Conservation (phyloP, 2,888 invertebrate species). For the Aphidoletes aphidimyza region DNA sequence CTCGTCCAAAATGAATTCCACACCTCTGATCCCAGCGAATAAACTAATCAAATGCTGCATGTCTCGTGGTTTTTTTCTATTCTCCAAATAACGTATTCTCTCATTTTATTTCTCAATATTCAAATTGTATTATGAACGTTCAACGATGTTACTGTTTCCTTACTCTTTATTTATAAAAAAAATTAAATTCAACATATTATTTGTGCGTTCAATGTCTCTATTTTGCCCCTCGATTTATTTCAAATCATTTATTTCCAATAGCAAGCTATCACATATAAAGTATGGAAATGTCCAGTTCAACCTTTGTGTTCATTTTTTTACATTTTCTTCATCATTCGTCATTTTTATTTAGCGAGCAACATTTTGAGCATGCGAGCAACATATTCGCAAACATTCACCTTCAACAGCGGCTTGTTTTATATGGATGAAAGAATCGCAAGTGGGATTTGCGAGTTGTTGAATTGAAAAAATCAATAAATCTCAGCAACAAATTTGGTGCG, state of each 20-base stretch:
- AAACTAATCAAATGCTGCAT: neutral
- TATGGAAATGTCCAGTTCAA: too few species aligned
- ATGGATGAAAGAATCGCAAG: neutral
- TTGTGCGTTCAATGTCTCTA: conserved; percentile 35
- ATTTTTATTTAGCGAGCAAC: too few species aligned
- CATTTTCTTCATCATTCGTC: too few species aligned
- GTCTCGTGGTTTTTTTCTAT: neutral
- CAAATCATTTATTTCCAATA: neutral
- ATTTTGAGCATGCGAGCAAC: too few species aligned
- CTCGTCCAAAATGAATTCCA: neutral
- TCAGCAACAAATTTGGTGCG: neutral
- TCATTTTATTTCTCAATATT: neutral
- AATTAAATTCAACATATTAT: neutral
- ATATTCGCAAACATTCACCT: too few species aligned
- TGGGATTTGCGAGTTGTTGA: too few species aligned
- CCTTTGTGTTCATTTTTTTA: too few species aligned
- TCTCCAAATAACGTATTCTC: neutral
- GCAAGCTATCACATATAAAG: too few species aligned
- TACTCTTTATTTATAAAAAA: too few species aligned
- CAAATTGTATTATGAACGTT: neutral
- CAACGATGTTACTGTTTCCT: neutral
- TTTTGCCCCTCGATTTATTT: neutral
- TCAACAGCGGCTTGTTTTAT: too few species aligned
- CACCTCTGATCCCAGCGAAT: neutral
- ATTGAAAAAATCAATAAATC: neutral